Conservation (phyloP, 2,113 vertebrate species). For the Carassius gibelio region DNA sequence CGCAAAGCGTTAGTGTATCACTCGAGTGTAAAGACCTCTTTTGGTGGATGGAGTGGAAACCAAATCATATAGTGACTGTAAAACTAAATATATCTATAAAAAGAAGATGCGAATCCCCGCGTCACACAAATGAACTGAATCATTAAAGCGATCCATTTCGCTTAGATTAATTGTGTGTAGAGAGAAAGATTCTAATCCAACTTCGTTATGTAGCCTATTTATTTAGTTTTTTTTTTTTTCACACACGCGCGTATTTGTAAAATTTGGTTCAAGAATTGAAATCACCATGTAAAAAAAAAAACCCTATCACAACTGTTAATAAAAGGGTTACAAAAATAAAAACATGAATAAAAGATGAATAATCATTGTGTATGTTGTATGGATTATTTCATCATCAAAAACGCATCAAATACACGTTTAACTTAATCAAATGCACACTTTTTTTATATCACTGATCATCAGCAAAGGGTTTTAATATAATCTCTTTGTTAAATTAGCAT, state of each 20-base stretch:
- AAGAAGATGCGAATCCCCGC: background rate
- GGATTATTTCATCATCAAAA: too few relatives aligned
- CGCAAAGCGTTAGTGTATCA: background rate
- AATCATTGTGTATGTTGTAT: too few relatives aligned
- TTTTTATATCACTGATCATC: background rate
- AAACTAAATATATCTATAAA: background rate
- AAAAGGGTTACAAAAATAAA: background rate
- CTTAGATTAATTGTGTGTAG: background rate
- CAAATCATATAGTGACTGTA: background rate
- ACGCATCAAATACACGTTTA: too few relatives aligned
- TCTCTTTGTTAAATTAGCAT: constrained; percentile 4
- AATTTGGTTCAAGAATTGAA: background rate
- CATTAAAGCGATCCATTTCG: background rate
- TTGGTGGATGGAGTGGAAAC: too few relatives aligned
- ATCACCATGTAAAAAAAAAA: background rate
- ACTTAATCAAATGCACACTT: too few relatives aligned
- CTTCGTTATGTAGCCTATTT: background rate
- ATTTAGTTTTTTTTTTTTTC: too few relatives aligned
- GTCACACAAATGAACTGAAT: background rate
- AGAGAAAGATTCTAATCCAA: background rate
- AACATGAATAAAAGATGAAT: too few relatives aligned
- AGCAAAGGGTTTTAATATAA: too few relatives aligned
- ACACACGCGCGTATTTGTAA: too few relatives aligned
- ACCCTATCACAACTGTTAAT: too few relatives aligned
- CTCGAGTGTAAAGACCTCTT: too few relatives aligned